These are phyloP conservation scores for Diceros bicornis DNA, from an alignment of 2,797 vertebrate species.

Conservation along the genomic window DNA sequence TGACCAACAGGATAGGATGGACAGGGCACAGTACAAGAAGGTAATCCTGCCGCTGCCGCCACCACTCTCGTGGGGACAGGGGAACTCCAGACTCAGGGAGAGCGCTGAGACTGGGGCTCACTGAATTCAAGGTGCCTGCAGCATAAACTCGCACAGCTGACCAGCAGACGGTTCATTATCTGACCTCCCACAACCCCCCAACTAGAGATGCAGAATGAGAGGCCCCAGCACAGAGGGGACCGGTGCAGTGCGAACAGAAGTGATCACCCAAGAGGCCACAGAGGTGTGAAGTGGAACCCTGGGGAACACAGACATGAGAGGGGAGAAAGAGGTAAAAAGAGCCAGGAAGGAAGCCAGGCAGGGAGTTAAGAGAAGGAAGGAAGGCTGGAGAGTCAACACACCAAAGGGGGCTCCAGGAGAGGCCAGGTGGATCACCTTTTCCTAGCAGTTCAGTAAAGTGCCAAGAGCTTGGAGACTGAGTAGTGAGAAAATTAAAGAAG, in stretches of 20 bases:
- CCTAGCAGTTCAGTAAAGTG: not conserved
- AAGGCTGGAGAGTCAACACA: not conserved
- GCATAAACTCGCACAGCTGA: not conserved
- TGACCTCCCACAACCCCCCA: not conserved
- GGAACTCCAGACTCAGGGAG: not conserved
- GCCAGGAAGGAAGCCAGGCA: not conserved
- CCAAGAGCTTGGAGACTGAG: not conserved
- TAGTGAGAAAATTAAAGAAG: not conserved
- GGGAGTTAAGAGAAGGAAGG: too few species aligned
- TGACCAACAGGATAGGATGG: fast-evolving
- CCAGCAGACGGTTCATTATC: not conserved
- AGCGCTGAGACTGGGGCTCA: not conserved
- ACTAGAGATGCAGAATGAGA: not conserved
- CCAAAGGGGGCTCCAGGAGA: fast-evolving
- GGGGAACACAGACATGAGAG: not conserved
- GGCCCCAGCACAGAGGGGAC: not conserved
- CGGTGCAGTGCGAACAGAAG: not conserved
- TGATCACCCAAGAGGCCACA: not conserved
- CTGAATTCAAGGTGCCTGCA: not conserved
- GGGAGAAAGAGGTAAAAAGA: not conserved
- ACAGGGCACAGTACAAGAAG: not conserved
- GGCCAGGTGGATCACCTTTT: not conserved
- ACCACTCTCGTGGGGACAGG: fast-evolving
- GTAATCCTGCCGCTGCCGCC: not conserved
- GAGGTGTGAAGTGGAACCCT: not conserved